Conservation (phyloP, 2,888 invertebrate genomes). For the Caenorhabditis imperialis region DNA sequence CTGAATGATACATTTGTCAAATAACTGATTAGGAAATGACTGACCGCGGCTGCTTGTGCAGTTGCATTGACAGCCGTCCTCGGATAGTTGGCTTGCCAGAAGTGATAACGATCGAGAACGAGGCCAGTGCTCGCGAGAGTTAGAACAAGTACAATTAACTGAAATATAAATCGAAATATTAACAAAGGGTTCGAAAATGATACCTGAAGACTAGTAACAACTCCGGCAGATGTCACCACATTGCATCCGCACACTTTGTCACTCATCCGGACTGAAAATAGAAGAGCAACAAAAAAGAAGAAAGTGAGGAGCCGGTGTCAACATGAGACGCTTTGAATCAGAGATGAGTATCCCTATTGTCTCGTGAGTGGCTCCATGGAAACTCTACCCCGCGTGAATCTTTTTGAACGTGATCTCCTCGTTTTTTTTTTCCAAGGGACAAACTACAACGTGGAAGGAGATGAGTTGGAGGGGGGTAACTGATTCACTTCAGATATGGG, state of each 20-base stretch:
- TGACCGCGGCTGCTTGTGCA: constrained; percentile 53
- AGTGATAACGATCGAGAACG: constrained; percentile 65
- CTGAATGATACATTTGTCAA: constrained; percentile 15
- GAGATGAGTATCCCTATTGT: constrained; percentile 24
- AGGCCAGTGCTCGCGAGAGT: constrained; percentile 63
- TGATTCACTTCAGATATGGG: no score
- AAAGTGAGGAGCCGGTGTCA: constrained; percentile 11
- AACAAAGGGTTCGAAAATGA: neutral
- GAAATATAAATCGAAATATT: constrained; percentile 7
- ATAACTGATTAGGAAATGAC: neutral
- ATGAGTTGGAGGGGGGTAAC: no score
- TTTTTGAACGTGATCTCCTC: constrained; percentile 40
- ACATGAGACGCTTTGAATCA: constrained; percentile 9
- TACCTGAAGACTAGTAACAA: constrained; percentile 65
- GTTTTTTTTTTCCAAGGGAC: constrained; percentile 3
- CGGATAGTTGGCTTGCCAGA: constrained; percentile 60
- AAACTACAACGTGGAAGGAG: constrained; percentile 1
- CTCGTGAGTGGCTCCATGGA: constrained; percentile 20
- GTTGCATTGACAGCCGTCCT: constrained; percentile 58
- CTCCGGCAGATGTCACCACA: constrained; percentile 70
- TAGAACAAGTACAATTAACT: constrained; percentile 64
- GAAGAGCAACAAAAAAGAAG: constrained; percentile 22
- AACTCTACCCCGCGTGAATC: constrained; percentile 29
- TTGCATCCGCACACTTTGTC: constrained; percentile 71
- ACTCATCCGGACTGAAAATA: constrained; percentile 42